These are phyloP conservation scores for Troides oblongomaculatus DNA, from an alignment of 2,888 invertebrate genomes.

Conservation along the genomic window DNA sequence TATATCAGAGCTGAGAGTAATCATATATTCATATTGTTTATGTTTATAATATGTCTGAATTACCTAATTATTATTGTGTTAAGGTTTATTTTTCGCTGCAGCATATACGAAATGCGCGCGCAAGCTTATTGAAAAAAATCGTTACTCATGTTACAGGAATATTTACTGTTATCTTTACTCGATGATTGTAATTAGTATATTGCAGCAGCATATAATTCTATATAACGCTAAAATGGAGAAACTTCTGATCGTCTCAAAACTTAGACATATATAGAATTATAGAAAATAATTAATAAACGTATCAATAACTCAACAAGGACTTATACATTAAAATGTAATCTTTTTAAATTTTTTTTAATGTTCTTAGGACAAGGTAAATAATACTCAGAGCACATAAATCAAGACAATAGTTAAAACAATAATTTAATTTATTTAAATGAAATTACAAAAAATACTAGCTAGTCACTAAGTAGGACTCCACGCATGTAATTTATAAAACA, in stretches of 20 bases:
- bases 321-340: no score
- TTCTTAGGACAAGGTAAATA: no score
- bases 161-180: neutral
- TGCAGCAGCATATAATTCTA: no score
- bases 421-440: conserved; percentile 35
- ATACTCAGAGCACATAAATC: neutral
- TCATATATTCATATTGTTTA: no score
- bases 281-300: no score
- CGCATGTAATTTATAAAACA: conserved; percentile 33
- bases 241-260: no score
- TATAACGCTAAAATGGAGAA: no score
- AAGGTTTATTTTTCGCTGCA: conserved; percentile 2
- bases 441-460: conserved; percentile 55
- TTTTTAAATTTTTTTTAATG: no score
- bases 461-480: conserved; percentile 51
- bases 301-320: no score
- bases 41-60: neutral
- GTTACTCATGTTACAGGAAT: neutral
- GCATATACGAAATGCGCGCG: conserved; percentile 3
- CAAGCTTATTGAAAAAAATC: neutral
- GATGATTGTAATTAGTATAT: neutral
- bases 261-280: no score
- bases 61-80: neutral
- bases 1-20: no score
- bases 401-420: conserved; percentile 3